These are phyloP conservation scores for Chirona hameri DNA, from an alignment of 2,888 invertebrate species.

Conservation along the genomic window DNA sequence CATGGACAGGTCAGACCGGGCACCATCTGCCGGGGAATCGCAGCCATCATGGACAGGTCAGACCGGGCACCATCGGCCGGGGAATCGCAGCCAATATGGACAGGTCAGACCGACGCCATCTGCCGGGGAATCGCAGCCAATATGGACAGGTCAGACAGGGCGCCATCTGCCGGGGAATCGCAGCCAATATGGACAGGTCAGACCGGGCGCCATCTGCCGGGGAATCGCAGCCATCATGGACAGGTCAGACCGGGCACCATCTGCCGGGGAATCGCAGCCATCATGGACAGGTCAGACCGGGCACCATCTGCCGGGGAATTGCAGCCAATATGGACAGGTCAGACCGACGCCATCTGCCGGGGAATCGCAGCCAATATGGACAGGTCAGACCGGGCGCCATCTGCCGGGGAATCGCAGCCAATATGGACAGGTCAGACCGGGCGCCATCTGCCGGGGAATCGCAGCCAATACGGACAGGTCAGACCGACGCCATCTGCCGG, in stretches of 20 bases:
- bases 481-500: constrained; percentile 69
- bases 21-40: constrained; percentile 69
- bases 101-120: constrained; percentile 67
- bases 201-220: constrained; percentile 67
- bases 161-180: constrained; percentile 69
- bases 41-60: too few species aligned
- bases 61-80: constrained; percentile 67
- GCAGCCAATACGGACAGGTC: constrained; percentile 70
- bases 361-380: constrained; percentile 72
- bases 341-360: constrained; percentile 69
- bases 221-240: constrained; percentile 72
- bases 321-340: constrained; percentile 70
- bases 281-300: too few species aligned
- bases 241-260: too few species aligned
- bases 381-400: too few species aligned
- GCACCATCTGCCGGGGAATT: constrained; percentile 69
- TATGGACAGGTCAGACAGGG: too few species aligned
- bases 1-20: too few species aligned
- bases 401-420: constrained; percentile 70
- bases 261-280: constrained; percentile 70
- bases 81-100: constrained; percentile 72
- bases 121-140: constrained; percentile 74
- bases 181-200: too few species aligned
- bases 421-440: too few species aligned
- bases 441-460: constrained; percentile 69